These are phyloP conservation scores for Hestina assimilis DNA, from an alignment of 1,140 invertebrate species.

Conservation along the genomic window DNA sequence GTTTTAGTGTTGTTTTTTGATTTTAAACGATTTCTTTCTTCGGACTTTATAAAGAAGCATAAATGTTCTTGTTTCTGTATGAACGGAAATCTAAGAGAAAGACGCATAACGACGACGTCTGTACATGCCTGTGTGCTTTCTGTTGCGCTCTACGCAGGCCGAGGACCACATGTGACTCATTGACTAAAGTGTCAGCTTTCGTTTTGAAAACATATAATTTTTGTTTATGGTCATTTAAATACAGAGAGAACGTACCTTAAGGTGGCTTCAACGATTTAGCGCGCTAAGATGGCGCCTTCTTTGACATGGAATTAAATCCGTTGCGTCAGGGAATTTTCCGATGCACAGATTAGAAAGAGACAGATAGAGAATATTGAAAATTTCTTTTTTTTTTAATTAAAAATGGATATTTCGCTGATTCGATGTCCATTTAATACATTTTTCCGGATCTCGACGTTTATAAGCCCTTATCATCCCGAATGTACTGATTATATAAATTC, in stretches of 20 bases:
- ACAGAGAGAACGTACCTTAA: slow-evolving; percentile 32
- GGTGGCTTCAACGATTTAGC: too few relatives aligned
- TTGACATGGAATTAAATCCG: slow-evolving; percentile 38
- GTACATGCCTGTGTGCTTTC: slow-evolving; percentile 51
- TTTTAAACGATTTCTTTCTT: too few relatives aligned
- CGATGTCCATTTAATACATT: slow-evolving; percentile 43
- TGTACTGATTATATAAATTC: slow-evolving; percentile 45
- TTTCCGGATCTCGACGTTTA: slow-evolving; percentile 49
- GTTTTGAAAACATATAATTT: slow-evolving; percentile 69
- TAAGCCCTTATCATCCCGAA: slow-evolving; percentile 43
- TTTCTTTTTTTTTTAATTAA: too few relatives aligned
- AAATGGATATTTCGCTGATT: slow-evolving; percentile 51
- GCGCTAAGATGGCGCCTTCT: slow-evolving; percentile 29
- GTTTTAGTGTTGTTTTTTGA: too few relatives aligned
- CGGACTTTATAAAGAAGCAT: too few relatives aligned
- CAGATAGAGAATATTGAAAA: neutral
- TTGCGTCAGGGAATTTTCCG: too few relatives aligned
- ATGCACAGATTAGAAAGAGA: too few relatives aligned
- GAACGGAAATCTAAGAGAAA: slow-evolving; percentile 48
- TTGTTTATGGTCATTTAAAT: slow-evolving; percentile 70
- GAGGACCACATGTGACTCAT: slow-evolving; percentile 52
- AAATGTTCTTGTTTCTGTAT: too few relatives aligned
- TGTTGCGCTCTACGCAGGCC: slow-evolving; percentile 54
- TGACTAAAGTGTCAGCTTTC: slow-evolving; percentile 54
- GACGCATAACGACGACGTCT: slow-evolving; percentile 54